These are phyloP conservation scores for Invenusta paracnida DNA, from an alignment of 2,888 invertebrate genomes.

Conservation along the genomic window DNA sequence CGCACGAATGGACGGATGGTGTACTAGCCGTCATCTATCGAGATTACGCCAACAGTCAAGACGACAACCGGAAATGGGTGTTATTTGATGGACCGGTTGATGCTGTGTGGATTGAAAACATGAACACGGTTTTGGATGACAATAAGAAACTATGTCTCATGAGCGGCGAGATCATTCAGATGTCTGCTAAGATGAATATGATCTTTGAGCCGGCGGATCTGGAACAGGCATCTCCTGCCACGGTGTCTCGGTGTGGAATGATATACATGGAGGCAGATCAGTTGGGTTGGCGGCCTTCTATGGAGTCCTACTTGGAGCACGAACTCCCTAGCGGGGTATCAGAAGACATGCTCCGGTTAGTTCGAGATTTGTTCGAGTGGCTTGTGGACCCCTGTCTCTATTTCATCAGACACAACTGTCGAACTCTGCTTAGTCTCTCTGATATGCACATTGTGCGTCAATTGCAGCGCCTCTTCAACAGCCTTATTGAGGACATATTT, in stretches of 20 bases:
- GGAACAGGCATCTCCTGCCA: conserved; percentile 87
- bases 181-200: conserved; percentile 61
- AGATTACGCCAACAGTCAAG: conserved; percentile 62
- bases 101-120: conserved; percentile 92
- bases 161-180: conserved; percentile 62
- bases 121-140: conserved; percentile 92
- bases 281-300: conserved; percentile 61
- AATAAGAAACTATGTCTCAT: conserved; percentile 72
- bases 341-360: conserved; percentile 63
- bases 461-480: conserved; percentile 57
- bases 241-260: conserved; percentile 88
- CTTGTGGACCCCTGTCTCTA: conserved; percentile 74
- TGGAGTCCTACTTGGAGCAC: conserved; percentile 63
- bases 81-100: conserved; percentile 92
- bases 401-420: conserved; percentile 68
- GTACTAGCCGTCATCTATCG: conserved; percentile 66
- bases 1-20: conserved; percentile 64
- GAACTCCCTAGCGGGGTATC: conserved; percentile 53
- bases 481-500: conserved; percentile 58
- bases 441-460: conserved; percentile 74
- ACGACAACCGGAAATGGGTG: conserved; percentile 81
- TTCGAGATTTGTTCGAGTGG: conserved; percentile 81
- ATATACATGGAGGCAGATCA: conserved; percentile 72
- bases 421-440: conserved; percentile 71
- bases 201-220: conserved; percentile 62